Conservation (phyloP, 2,888 invertebrate genomes). For the Plebejus argus region DNA sequence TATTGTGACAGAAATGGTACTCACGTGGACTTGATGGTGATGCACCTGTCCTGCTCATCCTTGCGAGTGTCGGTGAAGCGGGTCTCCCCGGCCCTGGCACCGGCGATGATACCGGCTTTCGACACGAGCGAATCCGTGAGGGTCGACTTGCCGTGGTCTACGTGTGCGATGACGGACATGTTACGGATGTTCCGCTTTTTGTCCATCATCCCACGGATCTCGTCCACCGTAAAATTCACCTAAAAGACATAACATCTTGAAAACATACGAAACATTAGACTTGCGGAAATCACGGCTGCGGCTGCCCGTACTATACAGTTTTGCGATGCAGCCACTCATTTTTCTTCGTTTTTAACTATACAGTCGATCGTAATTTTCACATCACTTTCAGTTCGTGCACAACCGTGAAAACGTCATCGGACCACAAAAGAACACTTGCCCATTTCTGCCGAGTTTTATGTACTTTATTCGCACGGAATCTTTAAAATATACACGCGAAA, state of each 20-base stretch:
- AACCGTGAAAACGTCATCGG: slow-evolving; percentile 72
- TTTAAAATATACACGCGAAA: slow-evolving; percentile 60
- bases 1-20: slow-evolving; percentile 56
- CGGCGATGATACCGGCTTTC: slow-evolving; percentile 99
- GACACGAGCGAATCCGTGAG: slow-evolving; percentile 99
- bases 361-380: slow-evolving; percentile 35
- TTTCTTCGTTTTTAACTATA: background rate
- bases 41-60: slow-evolving; percentile 99
- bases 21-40: slow-evolving; percentile 99
- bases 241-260: slow-evolving; percentile 75
- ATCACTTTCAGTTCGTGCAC: slow-evolving; percentile 56
- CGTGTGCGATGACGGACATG: slow-evolving; percentile 99
- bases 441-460: slow-evolving; percentile 50
- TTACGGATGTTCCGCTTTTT: slow-evolving; percentile 99
- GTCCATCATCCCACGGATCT: slow-evolving; percentile 99
- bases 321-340: slow-evolving; percentile 27
- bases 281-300: slow-evolving; percentile 55
- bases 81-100: slow-evolving; percentile 98
- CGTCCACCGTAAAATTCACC: slow-evolving; percentile 99
- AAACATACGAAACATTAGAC: slow-evolving; percentile 47
- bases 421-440: slow-evolving; percentile 63
- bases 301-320: slow-evolving; percentile 59
- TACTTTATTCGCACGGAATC: slow-evolving; percentile 48
- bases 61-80: slow-evolving; percentile 99
- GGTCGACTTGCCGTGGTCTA: slow-evolving; percentile 99